A percentile compares a stretch with the other conserved stretches of the same genome.
These are phyloP conservation scores for Rhagonycha lutea DNA, from an alignment of 2,888 invertebrate genomes.

Conservation along the genomic window DNA sequence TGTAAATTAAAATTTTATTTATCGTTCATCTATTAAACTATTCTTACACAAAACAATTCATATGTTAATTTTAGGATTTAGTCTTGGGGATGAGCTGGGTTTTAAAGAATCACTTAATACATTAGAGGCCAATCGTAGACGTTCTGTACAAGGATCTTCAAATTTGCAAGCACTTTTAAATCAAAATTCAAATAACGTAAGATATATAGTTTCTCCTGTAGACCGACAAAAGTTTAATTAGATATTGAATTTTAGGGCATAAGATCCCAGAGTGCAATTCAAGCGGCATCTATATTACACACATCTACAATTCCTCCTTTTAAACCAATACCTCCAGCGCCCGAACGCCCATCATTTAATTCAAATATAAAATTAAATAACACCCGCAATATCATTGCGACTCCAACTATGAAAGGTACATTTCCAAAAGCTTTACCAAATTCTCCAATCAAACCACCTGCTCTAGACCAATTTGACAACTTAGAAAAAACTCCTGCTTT, in stretches of 20 bases:
- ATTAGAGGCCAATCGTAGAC: constrained; percentile 67
- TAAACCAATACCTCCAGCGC: constrained; percentile 73
- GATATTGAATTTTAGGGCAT: constrained; percentile 24
- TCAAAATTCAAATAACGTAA: constrained; percentile 35
- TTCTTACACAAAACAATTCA: neutral
- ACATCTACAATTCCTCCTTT: constrained; percentile 71
- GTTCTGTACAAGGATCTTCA: constrained; percentile 49
- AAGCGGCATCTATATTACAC: constrained; percentile 1
- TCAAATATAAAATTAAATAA: neutral
- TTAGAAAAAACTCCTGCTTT: constrained; percentile 37
- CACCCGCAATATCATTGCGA: constrained; percentile 27
- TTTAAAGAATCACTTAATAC: constrained; percentile 83
- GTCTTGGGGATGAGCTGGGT: constrained; percentile 83
- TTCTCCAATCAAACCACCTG: constrained; percentile 49
- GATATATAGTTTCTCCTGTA: constrained; percentile 2
- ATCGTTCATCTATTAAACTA: neutral
- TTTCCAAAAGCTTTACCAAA: constrained; percentile 63
- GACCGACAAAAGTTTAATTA: neutral
- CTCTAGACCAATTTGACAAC: constrained; percentile 35
- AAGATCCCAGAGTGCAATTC: constrained; percentile 11
- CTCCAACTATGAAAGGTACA: constrained; percentile 57
- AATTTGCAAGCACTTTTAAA: constrained; percentile 46
- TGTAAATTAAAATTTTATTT: neutral
- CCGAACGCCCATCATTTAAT: constrained; percentile 53
- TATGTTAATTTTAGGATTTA: constrained; percentile 70